Evolutionary conservation across 2,113 vertebrate species (phyloP), one percentile per base, ranked within the genome.

Genomic region (Columba livia): DNA sequence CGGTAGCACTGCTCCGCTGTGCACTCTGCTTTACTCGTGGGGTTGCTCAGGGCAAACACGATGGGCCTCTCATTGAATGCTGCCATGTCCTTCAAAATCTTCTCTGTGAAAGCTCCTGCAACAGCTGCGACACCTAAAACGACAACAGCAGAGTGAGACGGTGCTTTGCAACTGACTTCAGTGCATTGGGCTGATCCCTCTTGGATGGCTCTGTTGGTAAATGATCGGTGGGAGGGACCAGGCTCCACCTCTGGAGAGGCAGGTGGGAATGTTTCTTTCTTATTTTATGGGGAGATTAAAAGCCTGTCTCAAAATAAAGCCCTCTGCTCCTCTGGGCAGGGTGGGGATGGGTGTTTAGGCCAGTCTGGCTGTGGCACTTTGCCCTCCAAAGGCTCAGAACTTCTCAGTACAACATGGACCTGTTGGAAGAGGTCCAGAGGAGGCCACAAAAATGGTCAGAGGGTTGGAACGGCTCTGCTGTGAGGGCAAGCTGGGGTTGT

Each of bases 1-100:
- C 9, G 97, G 97, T 99, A 99, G 97, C 99, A 99, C 96, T 99
- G 98, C 98, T 99, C 99, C 0, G 99, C 99, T 0, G 99, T 99
- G 97, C 99, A 99, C 97, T 99, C 99, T 0, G 99, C 98, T 96
- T 99, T 99, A 97, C 99, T 99, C 48, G 99, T 99, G 78, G 99
- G 99, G 97, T 99, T 99, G 95, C 99, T 99, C 84, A 99, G 98
- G 84, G 99, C 99, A 48, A 99, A 99, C 96, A 99, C 98, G 94
- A 99, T 99, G 8, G 99, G 99, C 90, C 98, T 98, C 92, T 99
- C 97, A 5, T 99, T 99, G 98, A 98, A 99, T 54, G 98, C 94
- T 10, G 98, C 99, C 99, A 99, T 99, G 98, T 99, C 98, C 97
- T 98, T 98, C 95, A 99, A 97, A 83, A 99, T 99, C 95, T 98